Conservation (phyloP, 2,113 vertebrate genomes). For the Casuarius casuarius region DNA sequence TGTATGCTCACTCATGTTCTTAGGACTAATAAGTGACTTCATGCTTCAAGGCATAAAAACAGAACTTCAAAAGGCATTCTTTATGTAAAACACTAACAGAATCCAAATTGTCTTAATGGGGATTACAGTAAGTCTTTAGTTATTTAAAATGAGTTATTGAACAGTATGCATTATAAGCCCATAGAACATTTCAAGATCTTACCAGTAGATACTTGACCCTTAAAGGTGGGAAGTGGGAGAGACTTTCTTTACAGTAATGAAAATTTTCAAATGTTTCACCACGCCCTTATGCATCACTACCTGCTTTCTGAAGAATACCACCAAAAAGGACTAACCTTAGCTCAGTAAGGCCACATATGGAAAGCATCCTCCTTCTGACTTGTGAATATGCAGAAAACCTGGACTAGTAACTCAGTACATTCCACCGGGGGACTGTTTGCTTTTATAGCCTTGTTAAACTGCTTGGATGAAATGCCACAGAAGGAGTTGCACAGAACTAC, state of each 20-base stretch:
- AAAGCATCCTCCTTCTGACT: neutral
- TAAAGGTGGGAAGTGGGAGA: neutral
- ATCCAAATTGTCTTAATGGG: neutral
- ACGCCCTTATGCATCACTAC: neutral
- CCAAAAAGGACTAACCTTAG: neutral
- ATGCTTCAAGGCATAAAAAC: neutral
- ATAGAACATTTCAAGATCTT: neutral
- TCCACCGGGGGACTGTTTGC: neutral
- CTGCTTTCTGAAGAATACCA: neutral
- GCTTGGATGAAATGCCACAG: neutral
- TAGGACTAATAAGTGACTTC: neutral
- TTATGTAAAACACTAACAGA: neutral
- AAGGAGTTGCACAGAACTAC: no score
- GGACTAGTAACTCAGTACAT: neutral
- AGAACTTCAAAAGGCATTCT: neutral
- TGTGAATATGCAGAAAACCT: neutral
- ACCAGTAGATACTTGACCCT: neutral
- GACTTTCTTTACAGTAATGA: neutral
- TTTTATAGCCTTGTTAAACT: neutral
- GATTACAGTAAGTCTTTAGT: neutral
- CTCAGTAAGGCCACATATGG: neutral
- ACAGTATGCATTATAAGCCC: neutral
- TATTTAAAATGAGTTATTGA: neutral
- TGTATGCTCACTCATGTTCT: neutral
- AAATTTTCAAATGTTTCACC: neutral